Conservation (phyloP, 2,797 vertebrate species). For the Cephalopachus bancanus region DNA sequence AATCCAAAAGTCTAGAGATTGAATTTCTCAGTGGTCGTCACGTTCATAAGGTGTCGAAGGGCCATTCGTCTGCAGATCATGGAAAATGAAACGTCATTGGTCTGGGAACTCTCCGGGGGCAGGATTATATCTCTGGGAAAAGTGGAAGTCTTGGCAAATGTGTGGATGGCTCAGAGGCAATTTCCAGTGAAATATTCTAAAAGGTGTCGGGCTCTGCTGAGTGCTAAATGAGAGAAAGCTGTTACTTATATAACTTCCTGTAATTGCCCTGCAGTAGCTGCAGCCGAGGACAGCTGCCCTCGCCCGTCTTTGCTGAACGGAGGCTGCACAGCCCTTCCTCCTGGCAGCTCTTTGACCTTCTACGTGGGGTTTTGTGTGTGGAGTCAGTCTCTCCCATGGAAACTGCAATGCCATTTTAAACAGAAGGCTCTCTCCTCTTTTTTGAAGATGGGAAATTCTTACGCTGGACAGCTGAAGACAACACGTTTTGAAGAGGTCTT, state of each 20-base stretch:
- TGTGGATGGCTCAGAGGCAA: slow-evolving; percentile 54
- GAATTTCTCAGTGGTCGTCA: not conserved
- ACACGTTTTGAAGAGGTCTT: slow-evolving; percentile 98
- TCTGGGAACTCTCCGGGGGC: not conserved
- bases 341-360: slow-evolving; percentile 41
- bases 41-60: not conserved
- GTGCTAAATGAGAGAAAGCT: slow-evolving; percentile 83
- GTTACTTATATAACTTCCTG: slow-evolving; percentile 89
- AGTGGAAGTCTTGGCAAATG: slow-evolving; percentile 54
- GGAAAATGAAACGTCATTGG: not conserved
- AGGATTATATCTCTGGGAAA: slow-evolving; percentile 35
- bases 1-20: not conserved
- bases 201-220: slow-evolving; percentile 82
- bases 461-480: slow-evolving; percentile 96
- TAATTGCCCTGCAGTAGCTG: slow-evolving; percentile 85
- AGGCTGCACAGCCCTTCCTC: slow-evolving; percentile 56
- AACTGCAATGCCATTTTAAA: slow-evolving; percentile 63
- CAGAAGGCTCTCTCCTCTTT: not conserved
- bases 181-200: slow-evolving; percentile 72
- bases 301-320: slow-evolving; percentile 67
- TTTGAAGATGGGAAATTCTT: slow-evolving; percentile 97
- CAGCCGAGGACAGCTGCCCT: slow-evolving; percentile 50
- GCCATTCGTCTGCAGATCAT: not conserved
- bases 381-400: not conserved
- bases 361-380: not conserved